phyloP scores from a whole-genome alignment of 2,113 vertebrate genomes.

The Paradoxurus hermaphroditus region DNA sequence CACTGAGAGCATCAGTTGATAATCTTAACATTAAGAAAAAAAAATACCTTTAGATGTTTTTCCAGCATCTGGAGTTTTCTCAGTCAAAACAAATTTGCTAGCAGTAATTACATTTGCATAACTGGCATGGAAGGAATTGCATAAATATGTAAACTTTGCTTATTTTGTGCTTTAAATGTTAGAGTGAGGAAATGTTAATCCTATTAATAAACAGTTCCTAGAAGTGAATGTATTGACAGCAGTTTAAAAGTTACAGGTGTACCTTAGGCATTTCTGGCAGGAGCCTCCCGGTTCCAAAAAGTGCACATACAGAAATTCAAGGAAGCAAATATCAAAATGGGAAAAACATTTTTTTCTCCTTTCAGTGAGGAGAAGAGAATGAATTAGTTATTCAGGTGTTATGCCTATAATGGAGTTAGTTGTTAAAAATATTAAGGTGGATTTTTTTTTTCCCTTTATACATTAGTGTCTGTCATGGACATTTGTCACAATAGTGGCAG shows the following conservation, averaged over 20 bases:
- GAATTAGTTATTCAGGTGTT: neutral
- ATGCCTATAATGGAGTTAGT: neutral
- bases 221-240: neutral
- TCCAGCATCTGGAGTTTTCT: neutral
- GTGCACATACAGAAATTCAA: neutral
- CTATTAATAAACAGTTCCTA: neutral
- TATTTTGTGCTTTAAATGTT: neutral
- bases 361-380: neutral
- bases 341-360: neutral
- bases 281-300: neutral
- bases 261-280: neutral
- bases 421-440: neutral
- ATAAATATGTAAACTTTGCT: neutral
- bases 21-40: neutral
- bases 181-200: neutral
- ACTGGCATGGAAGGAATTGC: neutral
- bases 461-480: neutral
- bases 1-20: neutral
- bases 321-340: neutral
- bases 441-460: too few species aligned
- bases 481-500: neutral
- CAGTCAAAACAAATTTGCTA: neutral
- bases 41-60: neutral
- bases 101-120: neutral
- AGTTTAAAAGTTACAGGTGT: neutral